A percentile compares a stretch with the other conserved stretches of the same genome.
These are phyloP conservation scores for Corythoichthys haematopterus DNA, from an alignment of 2,113 vertebrate species.

Conservation along the genomic window DNA sequence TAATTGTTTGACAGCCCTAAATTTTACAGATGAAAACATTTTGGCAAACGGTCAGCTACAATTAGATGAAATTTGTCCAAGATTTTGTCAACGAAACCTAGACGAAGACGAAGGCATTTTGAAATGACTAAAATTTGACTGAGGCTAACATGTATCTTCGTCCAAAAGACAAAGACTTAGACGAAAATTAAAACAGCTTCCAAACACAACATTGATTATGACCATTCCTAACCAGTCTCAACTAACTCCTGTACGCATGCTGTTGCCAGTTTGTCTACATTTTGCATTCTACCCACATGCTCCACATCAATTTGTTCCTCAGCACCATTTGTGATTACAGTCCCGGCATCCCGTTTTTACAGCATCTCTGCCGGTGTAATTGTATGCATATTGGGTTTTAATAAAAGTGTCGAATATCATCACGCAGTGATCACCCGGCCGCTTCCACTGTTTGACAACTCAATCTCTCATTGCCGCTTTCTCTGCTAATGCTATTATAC, in stretches of 20 bases:
- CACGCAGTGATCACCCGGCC: conserved; percentile 65
- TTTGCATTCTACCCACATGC: neutral
- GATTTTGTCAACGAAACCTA: too few species aligned
- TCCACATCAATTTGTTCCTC: neutral
- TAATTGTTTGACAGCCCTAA: too few species aligned
- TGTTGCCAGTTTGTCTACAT: neutral
- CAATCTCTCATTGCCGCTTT: conserved; percentile 67
- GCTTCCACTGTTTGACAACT: conserved; percentile 73
- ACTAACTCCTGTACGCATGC: conserved; percentile 4
- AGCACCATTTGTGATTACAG: conserved; percentile 34
- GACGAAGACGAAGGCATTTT: too few species aligned
- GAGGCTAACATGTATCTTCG: too few species aligned
- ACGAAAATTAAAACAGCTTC: too few species aligned
- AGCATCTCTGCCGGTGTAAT: conserved; percentile 56
- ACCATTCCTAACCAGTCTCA: conserved; percentile 14
- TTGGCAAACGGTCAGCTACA: too few species aligned
- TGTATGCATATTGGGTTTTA: conserved; percentile 70
- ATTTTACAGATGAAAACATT: too few species aligned
- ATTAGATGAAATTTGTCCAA: too few species aligned
- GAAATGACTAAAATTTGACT: too few species aligned
- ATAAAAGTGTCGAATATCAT: conserved; percentile 70
- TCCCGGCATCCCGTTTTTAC: conserved; percentile 36
- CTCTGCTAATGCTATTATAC: conserved; percentile 42
- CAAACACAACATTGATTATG: conserved; percentile 10
- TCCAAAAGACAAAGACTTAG: too few species aligned